phyloP scores from a whole-genome alignment of 2,113 vertebrate genomes.

The Bothrops jararaca region DNA sequence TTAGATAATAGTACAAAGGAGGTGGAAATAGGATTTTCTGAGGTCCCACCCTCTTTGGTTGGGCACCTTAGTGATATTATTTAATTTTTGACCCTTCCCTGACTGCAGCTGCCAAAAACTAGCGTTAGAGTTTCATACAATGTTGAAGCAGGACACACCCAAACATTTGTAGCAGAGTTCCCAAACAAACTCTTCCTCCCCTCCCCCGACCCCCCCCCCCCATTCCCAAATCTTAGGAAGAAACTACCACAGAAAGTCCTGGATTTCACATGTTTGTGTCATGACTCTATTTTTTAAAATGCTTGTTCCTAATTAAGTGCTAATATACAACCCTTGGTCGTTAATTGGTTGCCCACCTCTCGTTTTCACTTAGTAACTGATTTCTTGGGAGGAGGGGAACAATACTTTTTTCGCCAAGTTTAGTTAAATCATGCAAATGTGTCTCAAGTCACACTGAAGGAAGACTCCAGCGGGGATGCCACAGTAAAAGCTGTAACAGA shows the following conservation, averaged over 20 bases:
- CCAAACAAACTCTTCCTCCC: neutral
- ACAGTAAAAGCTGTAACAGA: neutral
- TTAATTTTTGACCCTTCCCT: neutral
- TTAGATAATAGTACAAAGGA: neutral
- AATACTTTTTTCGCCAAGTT: neutral
- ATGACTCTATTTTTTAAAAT: neutral
- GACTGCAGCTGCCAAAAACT: neutral
- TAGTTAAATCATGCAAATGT: neutral
- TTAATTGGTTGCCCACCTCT: neutral
- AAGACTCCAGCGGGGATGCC: neutral
- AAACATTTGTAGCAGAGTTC: neutral
- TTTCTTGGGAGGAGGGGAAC: neutral
- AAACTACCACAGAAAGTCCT: neutral
- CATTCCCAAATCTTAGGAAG: neutral
- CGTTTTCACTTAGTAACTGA: neutral
- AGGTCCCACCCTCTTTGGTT: fast-evolving
- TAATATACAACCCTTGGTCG: neutral
- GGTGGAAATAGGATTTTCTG: neutral
- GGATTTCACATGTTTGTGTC: neutral
- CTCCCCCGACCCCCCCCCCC: no score
- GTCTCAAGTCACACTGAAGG: neutral
- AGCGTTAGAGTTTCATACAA: neutral
- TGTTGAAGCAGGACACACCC: neutral
- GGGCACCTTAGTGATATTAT: neutral
- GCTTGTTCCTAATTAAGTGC: neutral